Evolutionary conservation across 2,888 invertebrate genomes (phyloP), one percentile per base, ranked within the genome.

Genomic region (Tipula helvola): DNA sequence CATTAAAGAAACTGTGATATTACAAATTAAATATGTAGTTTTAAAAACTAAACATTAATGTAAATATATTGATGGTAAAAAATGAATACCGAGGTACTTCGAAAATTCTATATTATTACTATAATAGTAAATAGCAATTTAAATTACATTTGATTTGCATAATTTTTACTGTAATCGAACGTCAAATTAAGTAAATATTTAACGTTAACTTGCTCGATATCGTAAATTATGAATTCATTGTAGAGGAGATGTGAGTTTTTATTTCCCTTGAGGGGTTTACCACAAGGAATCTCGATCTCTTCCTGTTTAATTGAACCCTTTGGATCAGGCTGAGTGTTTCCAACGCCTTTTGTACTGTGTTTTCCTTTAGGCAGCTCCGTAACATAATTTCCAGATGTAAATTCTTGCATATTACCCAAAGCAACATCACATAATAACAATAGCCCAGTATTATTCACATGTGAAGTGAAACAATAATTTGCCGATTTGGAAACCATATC

Each of bases 401-500:
- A 94, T 90, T 98, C 96, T 90, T 96, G 94, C 97, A 96, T 97
- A 88, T 97, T 95, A 83, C 99, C 99, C 3, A 99, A 93, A 0
- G 99, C 99, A 3, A 98, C 99, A 90, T 99, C 99, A 90, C 98
- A 98, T 0, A 99, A 93, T 89, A 99, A 90, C 92, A 99, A 90
- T 71, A 99, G 91, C 39, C 98, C 99, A n/a, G 94, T 94, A 0
- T 95, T 94, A 90, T 94, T 95, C 36, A 90, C 89, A 10, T 92
- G 92, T 88, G 92, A 94, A 2, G 98, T 96, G 90, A 94, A 95
- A 92, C 99, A 99, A 91, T 99, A 99, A 92, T 99, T 99, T 8
- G 99, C 99, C 0, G 98, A 98, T 91, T 99, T 99, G 5, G 98
- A 97, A 1, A 99, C 98, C 98, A 99, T 99, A 91, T 99, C 99